Base-by-base conservation (phyloP, 2,113 vertebrate species). In the Pomatorhinus ruficollis region DNA sequence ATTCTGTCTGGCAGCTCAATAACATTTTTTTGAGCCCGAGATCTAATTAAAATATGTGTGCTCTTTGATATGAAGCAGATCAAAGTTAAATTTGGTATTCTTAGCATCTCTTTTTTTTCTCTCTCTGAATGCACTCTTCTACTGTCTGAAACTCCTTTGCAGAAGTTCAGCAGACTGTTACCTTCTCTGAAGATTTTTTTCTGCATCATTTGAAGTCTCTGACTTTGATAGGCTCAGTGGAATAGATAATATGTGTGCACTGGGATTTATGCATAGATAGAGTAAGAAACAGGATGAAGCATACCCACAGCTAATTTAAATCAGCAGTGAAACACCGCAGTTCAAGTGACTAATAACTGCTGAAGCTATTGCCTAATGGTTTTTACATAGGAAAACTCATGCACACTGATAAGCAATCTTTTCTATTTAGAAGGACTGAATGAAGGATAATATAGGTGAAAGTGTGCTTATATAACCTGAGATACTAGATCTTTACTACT, bases 21-120 rank as follows among this genome's bases (percentile, higher is more conserved):
- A 90, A 42, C 60, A 80, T 70, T 79, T 90, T 90, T 87, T 84
- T 54, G 39, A 91, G 66, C n/a, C 49, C 79, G n/a, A 89, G 57
- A 90, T 56, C 84, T 90, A 97, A 95, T 94, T 97, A 96, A 95
- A 97, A 93, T 92, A 61, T 77, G 37, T 66, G 63, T 44, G 56
- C 52, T 86, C 82, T 95, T 96, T 94, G 54, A 89, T 89, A 87
- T 78, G 59, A 90, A 93, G 39, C 11, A 93, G 87, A 95, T 95
- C 89, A 95, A 96, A 97, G 88, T 86, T 65, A 91, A 70, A 90
- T 79, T 79, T 79, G 35, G 42, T 92, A 95, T 96, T 96, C 85
- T 90, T 87, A 96, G 63, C 63, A 85, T 57, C 24, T 35, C 81
- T n/a, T 24, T 89, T 96, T 76, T 68, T 57, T 74, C 37, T 71